phyloP scores from a whole-genome alignment of 2,113 vertebrate species.

The Sporophila hypoxantha region DNA sequence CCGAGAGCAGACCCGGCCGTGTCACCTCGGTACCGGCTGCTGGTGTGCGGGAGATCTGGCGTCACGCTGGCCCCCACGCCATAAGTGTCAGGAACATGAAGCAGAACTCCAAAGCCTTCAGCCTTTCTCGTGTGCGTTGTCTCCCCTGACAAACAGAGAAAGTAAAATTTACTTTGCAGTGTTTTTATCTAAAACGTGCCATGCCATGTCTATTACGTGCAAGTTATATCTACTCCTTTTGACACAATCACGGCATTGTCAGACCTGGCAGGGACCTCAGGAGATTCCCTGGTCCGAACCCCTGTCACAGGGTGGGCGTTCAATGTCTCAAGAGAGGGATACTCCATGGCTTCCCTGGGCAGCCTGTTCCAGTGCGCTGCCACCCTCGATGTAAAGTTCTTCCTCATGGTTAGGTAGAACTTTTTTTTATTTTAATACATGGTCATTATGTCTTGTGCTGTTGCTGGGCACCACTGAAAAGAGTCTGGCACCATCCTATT shows the following conservation, averaged over 20 bases:
- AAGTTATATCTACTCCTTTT: neutral
- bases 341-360: no score
- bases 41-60: neutral
- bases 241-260: neutral
- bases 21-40: no score
- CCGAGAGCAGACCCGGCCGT: neutral
- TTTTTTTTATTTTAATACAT: neutral
- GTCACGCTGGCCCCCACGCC: rapidly evolving
- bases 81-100: no score
- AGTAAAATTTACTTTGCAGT: neutral
- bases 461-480: neutral
- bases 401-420: neutral
- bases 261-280: neutral
- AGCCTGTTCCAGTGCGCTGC: neutral
- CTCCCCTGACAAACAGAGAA: neutral
- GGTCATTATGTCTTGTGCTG: neutral
- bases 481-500: neutral
- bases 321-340: neutral
- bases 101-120: neutral
- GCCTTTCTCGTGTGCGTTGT: neutral
- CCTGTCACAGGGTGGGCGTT: neutral
- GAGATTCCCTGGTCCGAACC: neutral
- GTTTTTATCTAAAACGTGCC: neutral
- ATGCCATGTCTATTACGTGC: rapidly evolving
- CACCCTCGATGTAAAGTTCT: neutral